Percentiles rank a stretch among this genome's conserved stretches.
Conservation (phyloP, 1,140 invertebrate species). For the Drosophila sucinea region DNA sequence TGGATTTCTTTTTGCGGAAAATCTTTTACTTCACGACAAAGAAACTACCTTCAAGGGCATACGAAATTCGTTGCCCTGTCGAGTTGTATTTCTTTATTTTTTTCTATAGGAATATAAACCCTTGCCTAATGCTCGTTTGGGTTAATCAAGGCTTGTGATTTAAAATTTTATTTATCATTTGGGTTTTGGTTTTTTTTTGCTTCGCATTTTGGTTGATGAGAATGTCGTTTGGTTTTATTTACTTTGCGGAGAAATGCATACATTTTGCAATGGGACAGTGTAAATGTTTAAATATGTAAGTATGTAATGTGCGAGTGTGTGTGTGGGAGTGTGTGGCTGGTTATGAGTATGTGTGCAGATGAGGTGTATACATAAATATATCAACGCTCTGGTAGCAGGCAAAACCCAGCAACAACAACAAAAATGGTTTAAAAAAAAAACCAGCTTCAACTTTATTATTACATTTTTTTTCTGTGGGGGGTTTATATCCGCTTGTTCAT, state of each 20-base stretch:
- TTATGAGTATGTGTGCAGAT: constrained; percentile 9
- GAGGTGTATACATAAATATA: constrained; percentile 45
- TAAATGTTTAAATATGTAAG: constrained; percentile 71
- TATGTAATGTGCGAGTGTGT: constrained; percentile 26
- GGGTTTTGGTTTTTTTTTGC: constrained; percentile 26
- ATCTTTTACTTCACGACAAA: too few species aligned
- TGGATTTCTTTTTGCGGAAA: too few species aligned
- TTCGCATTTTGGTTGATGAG: constrained; percentile 23
- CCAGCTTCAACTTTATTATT: constrained; percentile 70
- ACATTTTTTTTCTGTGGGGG: constrained; percentile 41
- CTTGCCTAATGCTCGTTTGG: constrained; percentile 63
- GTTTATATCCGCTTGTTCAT: constrained; percentile 31
- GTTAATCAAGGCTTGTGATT: constrained; percentile 72
- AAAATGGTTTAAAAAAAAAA: background rate
- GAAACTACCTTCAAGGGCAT: background rate
- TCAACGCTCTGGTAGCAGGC: constrained; percentile 38
- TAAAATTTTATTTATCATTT: constrained; percentile 65
- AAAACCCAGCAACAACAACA: constrained; percentile 16
- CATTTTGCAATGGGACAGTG: constrained; percentile 70
- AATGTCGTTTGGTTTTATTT: constrained; percentile 62
- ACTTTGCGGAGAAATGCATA: constrained; percentile 47
- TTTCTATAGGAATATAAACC: background rate
- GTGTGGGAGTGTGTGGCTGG: background rate
- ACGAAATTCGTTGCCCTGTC: background rate
- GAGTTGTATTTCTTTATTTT: background rate